Evolutionary conservation across 2,797 vertebrate genomes (phyloP).

Genomic region (Microchirus variegatus): DNA sequence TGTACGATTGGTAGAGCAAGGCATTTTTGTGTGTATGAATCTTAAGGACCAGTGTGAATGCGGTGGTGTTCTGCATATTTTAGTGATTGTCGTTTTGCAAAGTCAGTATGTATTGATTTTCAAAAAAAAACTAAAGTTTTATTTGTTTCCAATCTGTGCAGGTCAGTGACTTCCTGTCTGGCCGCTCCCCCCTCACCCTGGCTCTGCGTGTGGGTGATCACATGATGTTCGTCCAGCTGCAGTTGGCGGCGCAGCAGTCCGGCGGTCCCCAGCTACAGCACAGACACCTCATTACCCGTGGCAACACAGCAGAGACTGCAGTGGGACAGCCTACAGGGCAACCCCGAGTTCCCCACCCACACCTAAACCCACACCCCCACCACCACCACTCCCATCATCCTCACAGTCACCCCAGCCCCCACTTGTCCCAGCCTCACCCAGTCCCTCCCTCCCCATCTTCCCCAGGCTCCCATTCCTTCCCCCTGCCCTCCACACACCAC

Average conservation of each 20-base stretch:
- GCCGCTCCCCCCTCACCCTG: conserved; percentile 92
- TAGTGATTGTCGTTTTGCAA: background rate
- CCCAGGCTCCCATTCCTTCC: conserved; percentile 70
- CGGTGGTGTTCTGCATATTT: background rate
- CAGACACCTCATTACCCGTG: conserved; percentile 88
- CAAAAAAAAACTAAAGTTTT: background rate
- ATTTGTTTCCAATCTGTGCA: conserved; percentile 56
- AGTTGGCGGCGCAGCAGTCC: conserved; percentile 91
- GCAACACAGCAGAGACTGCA: conserved; percentile 75
- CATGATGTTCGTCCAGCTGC: conserved; percentile 96
- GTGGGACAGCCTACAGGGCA: conserved; percentile 72
- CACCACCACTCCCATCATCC: conserved; percentile 55
- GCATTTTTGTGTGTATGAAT: conserved; percentile 35
- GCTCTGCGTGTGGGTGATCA: conserved; percentile 93
- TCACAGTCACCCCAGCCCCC: conserved; percentile 63
- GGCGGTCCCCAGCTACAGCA: conserved; percentile 88
- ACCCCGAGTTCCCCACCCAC: conserved; percentile 67
- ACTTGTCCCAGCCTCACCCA: conserved; percentile 67
- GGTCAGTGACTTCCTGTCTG: conserved; percentile 96
- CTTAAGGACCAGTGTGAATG: conserved; percentile 21
- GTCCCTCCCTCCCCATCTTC: conserved; percentile 67
- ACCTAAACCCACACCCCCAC: conserved; percentile 66
- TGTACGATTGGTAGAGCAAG: conserved; percentile 35
- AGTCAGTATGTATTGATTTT: background rate
- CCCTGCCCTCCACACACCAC: conserved; percentile 78